Evolutionary conservation across 1,140 invertebrate species (phyloP), one percentile per base, ranked within the genome.

Genomic region (Drosophila nebulosa): DNA sequence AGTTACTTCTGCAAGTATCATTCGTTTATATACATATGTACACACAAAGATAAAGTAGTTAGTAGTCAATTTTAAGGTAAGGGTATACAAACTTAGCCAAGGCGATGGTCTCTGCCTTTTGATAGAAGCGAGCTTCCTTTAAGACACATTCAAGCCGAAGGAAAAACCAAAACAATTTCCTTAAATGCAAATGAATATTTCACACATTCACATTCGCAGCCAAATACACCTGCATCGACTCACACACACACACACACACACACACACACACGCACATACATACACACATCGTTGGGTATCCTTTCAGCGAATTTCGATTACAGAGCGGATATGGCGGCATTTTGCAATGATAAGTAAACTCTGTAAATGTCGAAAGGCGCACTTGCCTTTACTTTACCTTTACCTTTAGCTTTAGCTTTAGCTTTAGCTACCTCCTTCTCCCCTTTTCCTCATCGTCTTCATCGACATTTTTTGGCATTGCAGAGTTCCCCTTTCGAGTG

Each of bases 221-320:
- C 59, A 69, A 73, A 66, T 70, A 59, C 69, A 32, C 10, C 30
- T 32, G 30, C 3, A 32, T 10, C 30, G 24, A 4, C 24, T n/a
- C n/a, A n/a, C 2, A 24, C 4, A 26, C 22, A 9, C 32, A n/a
- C n/a, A n/a, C n/a, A n/a, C n/a, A n/a, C n/a, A n/a, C n/a, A 61
- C 59, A 69, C 65, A 66, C 63, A 59, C 69, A 32, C 10, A 9
- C 12, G 30, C 3, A 32, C 30, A n/a, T n/a, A n/a, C 30, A 59
- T 53, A 74, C 71, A 59, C 51, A 61, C 62, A 64, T 61, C 67
- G 51, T 18, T 18, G 5, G 57, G 56, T 69, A 72, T 67, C 65
- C 60, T 64, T 70, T 74, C 64, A 60, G 55, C 46, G 55, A 72
- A 79, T 83, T 83, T 84, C 79, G 76, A 85, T 84, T 84, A 85